Percentiles rank a stretch among this genome's conserved stretches.
phyloP scores from a whole-genome alignment of 1,140 invertebrate genomes.

The Trichoplusia ni region DNA sequence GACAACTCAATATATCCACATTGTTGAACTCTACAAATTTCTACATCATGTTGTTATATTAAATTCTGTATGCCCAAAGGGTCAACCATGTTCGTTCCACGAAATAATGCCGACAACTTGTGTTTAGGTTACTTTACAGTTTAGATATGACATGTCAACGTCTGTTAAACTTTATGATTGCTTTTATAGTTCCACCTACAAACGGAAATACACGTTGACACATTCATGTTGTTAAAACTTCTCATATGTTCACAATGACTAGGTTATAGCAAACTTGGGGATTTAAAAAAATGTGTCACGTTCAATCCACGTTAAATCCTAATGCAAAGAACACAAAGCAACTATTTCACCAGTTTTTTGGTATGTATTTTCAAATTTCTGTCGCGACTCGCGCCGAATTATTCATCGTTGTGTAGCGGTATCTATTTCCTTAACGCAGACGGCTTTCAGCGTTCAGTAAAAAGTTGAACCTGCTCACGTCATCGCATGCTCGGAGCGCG shows the following conservation, averaged over 20 bases:
- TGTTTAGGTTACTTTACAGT: conserved; percentile 5
- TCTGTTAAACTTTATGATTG: not conserved
- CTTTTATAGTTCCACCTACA: too few species aligned
- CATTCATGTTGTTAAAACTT: too few species aligned
- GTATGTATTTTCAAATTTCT: not conserved
- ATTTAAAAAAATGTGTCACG: too few species aligned
- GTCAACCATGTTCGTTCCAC: not conserved
- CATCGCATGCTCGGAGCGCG: conserved; percentile 60
- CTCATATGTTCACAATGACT: too few species aligned
- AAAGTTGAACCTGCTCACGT: conserved; percentile 58
- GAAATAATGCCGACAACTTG: not conserved
- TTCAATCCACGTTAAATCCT: too few species aligned
- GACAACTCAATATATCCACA: too few species aligned
- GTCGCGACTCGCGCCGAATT: not conserved
- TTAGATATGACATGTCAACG: not conserved
- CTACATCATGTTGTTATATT: too few species aligned
- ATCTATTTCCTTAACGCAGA: conserved; percentile 9
- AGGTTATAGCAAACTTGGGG: too few species aligned
- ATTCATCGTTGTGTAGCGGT: not conserved
- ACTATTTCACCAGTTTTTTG: not conserved
- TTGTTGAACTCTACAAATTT: too few species aligned
- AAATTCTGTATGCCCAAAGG: not conserved
- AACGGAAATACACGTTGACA: too few species aligned
- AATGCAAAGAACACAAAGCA: too few species aligned
- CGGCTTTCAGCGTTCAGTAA: conserved; percentile 59